phyloP scores from a whole-genome alignment of 2,797 vertebrate species.

The Syncerus caffer region DNA sequence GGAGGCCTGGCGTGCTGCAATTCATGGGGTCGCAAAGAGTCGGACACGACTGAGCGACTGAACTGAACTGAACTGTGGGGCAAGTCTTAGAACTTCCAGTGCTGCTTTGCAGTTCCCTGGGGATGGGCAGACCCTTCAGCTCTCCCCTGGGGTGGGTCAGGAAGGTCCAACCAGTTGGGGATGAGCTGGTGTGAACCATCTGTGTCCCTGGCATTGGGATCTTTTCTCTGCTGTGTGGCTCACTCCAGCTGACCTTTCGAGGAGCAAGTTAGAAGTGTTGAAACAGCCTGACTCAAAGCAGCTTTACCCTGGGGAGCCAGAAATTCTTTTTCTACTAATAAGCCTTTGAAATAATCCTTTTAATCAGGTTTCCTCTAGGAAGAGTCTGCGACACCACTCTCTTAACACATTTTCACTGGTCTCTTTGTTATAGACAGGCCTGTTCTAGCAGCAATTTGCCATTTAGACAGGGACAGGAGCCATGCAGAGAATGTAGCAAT shows the following conservation, averaged over 20 bases:
- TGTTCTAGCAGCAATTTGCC: slow-evolving; percentile 19
- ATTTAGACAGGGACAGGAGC: slow-evolving; percentile 48
- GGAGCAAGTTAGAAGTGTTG: slow-evolving; percentile 48
- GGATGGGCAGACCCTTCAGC: neutral
- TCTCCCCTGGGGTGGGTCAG: neutral
- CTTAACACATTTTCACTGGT: slow-evolving; percentile 62
- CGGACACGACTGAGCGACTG: no score
- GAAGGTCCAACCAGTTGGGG: neutral
- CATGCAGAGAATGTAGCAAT: slow-evolving; percentile 27
- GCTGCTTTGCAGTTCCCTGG: neutral
- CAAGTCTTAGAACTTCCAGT: neutral
- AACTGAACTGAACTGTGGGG: neutral
- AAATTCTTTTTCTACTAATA: slow-evolving; percentile 61
- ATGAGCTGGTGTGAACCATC: neutral
- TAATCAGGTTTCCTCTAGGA: slow-evolving; percentile 62
- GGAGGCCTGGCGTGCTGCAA: no score
- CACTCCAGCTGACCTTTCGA: slow-evolving; percentile 53
- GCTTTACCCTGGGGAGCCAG: slow-evolving; percentile 46
- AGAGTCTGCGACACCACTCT: slow-evolving; percentile 43
- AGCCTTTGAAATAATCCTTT: slow-evolving; percentile 73
- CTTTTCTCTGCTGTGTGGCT: slow-evolving; percentile 37
- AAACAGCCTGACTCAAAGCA: slow-evolving; percentile 56
- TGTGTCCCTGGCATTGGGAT: neutral
- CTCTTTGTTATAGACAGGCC: slow-evolving; percentile 26
- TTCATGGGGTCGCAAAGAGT: no score